Evolutionary conservation across 2,888 invertebrate genomes (phyloP).

Genomic region (Tenthredo amoena): DNA sequence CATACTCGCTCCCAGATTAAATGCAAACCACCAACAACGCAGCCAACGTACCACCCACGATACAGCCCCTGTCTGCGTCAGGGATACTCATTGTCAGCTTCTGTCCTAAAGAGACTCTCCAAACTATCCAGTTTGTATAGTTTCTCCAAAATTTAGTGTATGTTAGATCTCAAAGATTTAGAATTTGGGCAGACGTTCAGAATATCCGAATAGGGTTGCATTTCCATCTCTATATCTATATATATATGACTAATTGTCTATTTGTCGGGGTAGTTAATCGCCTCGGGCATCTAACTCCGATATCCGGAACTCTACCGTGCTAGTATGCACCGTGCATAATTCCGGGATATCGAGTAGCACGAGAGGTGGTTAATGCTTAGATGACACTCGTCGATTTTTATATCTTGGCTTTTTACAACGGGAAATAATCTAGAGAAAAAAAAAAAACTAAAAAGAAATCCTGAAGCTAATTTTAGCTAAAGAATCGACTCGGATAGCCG

Average conservation of each 20-base stretch:
- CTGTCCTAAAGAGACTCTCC: not conserved
- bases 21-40: conserved; percentile 39
- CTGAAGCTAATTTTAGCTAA: not conserved
- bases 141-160: not conserved
- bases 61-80: conserved; percentile 6
- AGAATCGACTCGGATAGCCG: not conserved
- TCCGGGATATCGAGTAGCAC: not conserved
- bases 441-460: not conserved
- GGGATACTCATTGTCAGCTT: conserved; percentile 33
- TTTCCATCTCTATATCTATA: not conserved
- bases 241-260: not conserved
- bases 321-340: not conserved
- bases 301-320: not conserved
- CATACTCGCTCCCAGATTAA: conserved; percentile 32
- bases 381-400: not conserved
- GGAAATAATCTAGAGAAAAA: not conserved
- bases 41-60: conserved; percentile 30
- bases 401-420: not conserved
- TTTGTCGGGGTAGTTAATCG: not conserved
- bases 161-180: not conserved
- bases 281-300: not conserved
- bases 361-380: not conserved
- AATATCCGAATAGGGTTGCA: not conserved
- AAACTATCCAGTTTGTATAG: not conserved
- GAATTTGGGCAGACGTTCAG: not conserved